Evolutionary conservation across 2,888 invertebrate species (phyloP), one percentile per base, ranked within the genome.

Genomic region (Sinelater perroti): DNA sequence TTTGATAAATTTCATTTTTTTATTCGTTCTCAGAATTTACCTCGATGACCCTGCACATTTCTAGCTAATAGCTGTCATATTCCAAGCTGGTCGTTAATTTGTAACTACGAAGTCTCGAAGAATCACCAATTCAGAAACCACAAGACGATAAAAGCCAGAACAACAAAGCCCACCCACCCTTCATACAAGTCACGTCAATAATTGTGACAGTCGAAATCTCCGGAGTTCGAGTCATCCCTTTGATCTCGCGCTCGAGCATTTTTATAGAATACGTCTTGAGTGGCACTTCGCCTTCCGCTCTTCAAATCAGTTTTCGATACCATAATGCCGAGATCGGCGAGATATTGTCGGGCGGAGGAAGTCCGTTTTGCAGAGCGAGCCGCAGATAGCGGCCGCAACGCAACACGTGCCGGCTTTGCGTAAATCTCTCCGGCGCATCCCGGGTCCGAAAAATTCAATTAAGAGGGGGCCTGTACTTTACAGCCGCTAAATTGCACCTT

Each of bases 401-500:
- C 13, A 10, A 13, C 30, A 30, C 30, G 11, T 30, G 30, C 10
- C 4, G 10, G 8, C n/a, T 10, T 30, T 1, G 8, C 5, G 10
- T 11, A 30, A 30, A 11, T 30, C 13, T 11, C 10, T 11, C 10
- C 10, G n/a, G 5, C 28, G 10, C 28, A 26, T 30, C 13, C 3
- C 10, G 7, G 21, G 5, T 18, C 11, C 10, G 8, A 20, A 18
- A 38, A 38, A 38, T 38, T 38, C 21, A 38, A 38, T 38, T 21
- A 38, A 38, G 38, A 20, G 21, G 14, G 10, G 17, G 18, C 24
- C 31, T 40, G 31, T 56, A 56, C n/a, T 56, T 56, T 56, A 56
- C 14, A 42, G 20, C 50, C 21, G 11, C 24, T 50, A 40, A 56
- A 56, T 35, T 51, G 47, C 56, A 51, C 28, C 50, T 50, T 44